Evolutionary conservation across 2,888 invertebrate genomes (phyloP).

Genomic region (Suillia variegata): DNA sequence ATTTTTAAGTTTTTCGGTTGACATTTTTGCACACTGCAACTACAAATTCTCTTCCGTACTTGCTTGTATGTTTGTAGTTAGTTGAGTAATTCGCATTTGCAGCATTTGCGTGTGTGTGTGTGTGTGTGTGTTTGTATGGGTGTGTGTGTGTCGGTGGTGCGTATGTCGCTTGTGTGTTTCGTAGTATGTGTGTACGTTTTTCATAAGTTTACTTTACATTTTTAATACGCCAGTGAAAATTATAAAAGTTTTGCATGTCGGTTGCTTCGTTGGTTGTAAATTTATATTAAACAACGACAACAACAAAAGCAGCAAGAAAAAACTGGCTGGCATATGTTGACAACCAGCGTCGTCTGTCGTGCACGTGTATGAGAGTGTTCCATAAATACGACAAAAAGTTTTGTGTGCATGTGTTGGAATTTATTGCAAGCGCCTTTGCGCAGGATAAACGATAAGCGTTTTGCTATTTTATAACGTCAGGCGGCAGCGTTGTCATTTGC

Average conservation of each 20-base stretch:
- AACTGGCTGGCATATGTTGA: not conserved
- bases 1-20: constrained; percentile 13
- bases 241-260: constrained; percentile 18
- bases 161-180: not conserved
- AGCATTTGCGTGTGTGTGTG: not conserved
- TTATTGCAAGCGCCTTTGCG: no score
- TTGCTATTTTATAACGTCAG: no score
- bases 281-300: constrained; percentile 13
- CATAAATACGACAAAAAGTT: no score
- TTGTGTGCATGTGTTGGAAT: no score
- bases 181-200: not conserved
- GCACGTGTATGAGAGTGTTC: not conserved
- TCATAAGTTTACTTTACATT: constrained; percentile 17
- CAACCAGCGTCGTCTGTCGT: not conserved
- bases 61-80: not conserved
- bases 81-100: constrained; percentile 13
- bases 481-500: no score
- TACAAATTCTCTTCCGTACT: no score
- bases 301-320: no score
- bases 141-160: no score
- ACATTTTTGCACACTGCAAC: constrained; percentile 7
- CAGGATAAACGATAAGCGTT: no score
- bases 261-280: no score
- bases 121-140: no score
- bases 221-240: constrained; percentile 20